Base-by-base conservation (phyloP, 2,888 invertebrate genomes). In the Cosmia pyralina region DNA sequence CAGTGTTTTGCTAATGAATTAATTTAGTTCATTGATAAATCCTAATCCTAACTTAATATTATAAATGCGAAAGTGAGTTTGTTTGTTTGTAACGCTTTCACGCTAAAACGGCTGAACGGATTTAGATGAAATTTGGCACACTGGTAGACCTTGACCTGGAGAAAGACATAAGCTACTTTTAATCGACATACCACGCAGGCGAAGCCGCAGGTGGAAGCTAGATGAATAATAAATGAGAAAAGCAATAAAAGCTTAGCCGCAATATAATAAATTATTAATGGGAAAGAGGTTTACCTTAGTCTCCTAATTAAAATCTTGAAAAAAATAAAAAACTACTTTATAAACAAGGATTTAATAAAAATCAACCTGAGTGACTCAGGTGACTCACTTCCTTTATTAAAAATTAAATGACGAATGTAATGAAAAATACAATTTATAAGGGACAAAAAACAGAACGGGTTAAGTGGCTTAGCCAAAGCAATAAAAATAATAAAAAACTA, bases 401-500 rank as follows among this genome's bases (percentile, higher is more conserved):
- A 83, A 72, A 77, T 44, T 55, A 73, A 73, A 75, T 77, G 72
- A 78, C 67, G 79, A 75, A 74, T 74, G 58, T 71, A 78, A 80
- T 79, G 66, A 71, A 74, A 85, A 78, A 77, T 75, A 59, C 50
- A 81, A 78, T 78, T 76, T 78, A 73, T 82, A 79, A 72, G 46
- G 72, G 55, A 57, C 75, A 78, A 84, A 85, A 83, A 82, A 79
- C 77, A 74, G 75, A 87, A 82, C 76, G 66, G 70, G 84, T 87
- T 82, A 87, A 87, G 85, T 85, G 87, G 81, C 70, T 75, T 78
- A 76, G 69, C 69, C 74, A 79, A 67, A 66, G 62, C 74, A 83
- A 85, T 85, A 82, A 85, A 83, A 71, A 44, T 59, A 71, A 77
- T 81, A 79, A 78, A 77, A 84, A 81, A 66, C 72, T 79, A 81